Base-by-base conservation (phyloP, 2,888 invertebrate species). In the Polietes domitor region DNA sequence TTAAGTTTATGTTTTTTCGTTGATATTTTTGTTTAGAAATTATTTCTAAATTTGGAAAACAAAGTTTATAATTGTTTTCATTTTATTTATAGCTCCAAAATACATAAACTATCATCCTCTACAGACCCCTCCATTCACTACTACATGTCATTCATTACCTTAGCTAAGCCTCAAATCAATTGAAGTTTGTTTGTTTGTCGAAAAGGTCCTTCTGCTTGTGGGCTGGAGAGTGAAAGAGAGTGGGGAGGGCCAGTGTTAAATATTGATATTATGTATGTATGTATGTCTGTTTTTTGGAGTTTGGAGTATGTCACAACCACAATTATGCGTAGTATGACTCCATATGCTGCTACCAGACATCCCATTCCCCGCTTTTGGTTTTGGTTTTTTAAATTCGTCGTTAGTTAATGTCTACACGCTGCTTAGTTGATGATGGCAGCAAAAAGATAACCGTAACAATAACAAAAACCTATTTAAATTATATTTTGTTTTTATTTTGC, bases 41-140 rank as follows among this genome's bases (percentile, higher is more conserved):
- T 63, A 6, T 68, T 68, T 68, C 68, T 68, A 68, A 43, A 68
- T 43, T 24, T 68, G 43, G 68, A 41, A 43, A 15, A n/a, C n/a
- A 37, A 43, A 19, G 65, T 65, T 65, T 65, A 41, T 65, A 65
- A 68, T 43, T 41, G 19, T 21, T 43, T n/a, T 41, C 4, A 68
- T 68, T 41, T 68, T 41, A 68, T 43, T 68, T 21, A 9, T 21
- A 21, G 1, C 15, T 43, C 15, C 15, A 61, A 58, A 28, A 28
- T 58, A 26, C 10, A 26, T 37, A 9, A 19, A 32, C 21, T 24
- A 26, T 26, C n/a, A n/a, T 50, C 1, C 50, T 21, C 7, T 4
- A 15, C 24, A 26, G 12, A 26, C 58, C 15, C 4, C 15, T 9
- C 15, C 3, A 19, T 2, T 53, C 4, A 53, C 53, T 10, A 19